Evolutionary conservation across 2,113 vertebrate species (phyloP).

Genomic region (Ameiurus melas): DNA sequence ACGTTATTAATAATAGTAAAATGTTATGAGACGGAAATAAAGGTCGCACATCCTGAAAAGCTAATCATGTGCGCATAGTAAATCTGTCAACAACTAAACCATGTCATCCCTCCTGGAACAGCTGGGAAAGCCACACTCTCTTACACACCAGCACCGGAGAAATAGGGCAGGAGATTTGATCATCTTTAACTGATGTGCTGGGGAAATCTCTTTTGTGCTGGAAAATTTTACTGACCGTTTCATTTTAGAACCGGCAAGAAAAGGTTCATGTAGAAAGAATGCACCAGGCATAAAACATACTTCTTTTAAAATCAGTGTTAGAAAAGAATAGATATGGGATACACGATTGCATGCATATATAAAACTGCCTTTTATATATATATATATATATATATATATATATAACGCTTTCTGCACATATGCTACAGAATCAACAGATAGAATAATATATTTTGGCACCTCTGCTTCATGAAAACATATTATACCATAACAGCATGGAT

Average conservation of each 20-base stretch:
- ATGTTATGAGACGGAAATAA: constrained; percentile 52
- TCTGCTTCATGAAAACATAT: not conserved
- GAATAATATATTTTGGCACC: not conserved
- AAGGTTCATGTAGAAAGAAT: not conserved
- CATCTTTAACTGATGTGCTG: not conserved
- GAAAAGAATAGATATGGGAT: not conserved
- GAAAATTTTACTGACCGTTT: not conserved
- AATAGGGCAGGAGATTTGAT: no score
- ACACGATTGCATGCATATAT: not conserved
- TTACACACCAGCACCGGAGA: not conserved
- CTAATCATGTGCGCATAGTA: constrained; percentile 54
- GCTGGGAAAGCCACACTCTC: constrained; percentile 9
- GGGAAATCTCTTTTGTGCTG: constrained; percentile 6
- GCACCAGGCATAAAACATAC: not conserved
- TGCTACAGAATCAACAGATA: not conserved
- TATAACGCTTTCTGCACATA: no score
- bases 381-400: no score
- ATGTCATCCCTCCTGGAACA: not conserved
- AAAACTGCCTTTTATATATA: not conserved
- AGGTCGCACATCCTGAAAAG: constrained; percentile 50
- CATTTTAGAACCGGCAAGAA: not conserved
- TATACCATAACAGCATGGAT: not conserved
- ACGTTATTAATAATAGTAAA: constrained; percentile 11
- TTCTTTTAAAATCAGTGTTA: not conserved
- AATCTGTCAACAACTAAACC: constrained; percentile 58